Evolutionary conservation across 2,113 vertebrate species (phyloP).

Genomic region (Tamias sibiricus): DNA sequence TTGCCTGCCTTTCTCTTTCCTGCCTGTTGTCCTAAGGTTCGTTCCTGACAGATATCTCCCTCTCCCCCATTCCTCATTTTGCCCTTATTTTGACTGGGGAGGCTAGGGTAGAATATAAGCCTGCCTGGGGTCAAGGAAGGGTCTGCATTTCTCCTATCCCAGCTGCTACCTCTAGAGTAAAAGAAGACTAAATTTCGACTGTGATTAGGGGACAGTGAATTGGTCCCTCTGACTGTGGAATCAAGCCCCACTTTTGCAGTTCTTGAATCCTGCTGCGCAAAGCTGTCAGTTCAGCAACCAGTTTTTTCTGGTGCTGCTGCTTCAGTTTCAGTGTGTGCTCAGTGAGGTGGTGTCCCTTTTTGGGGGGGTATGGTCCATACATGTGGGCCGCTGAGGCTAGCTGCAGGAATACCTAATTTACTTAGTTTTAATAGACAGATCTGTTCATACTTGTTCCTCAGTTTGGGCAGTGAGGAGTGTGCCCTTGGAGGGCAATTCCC

Average conservation of each 20-base stretch:
- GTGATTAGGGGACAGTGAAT: neutral
- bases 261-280: slow-evolving; percentile 39
- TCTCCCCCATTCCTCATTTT: neutral
- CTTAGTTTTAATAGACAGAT: slow-evolving; percentile 70
- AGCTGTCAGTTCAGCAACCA: neutral
- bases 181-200: neutral
- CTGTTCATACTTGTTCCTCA: slow-evolving; percentile 76
- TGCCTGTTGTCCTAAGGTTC: neutral
- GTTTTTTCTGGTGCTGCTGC: slow-evolving; percentile 3
- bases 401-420: slow-evolving; percentile 76
- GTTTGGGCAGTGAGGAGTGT: slow-evolving; percentile 61
- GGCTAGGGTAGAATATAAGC: neutral
- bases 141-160: neutral
- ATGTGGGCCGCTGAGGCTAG: slow-evolving; percentile 49
- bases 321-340: neutral
- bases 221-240: neutral
- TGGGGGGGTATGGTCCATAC: slow-evolving; percentile 23
- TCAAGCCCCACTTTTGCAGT: slow-evolving; percentile 1
- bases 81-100: neutral
- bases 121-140: neutral
- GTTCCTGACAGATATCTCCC: neutral
- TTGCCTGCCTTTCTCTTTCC: neutral
- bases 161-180: neutral
- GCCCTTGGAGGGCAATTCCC: neutral
- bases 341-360: slow-evolving; percentile 61